Evolutionary conservation across 2,113 vertebrate genomes (phyloP).

Genomic region (Labeo rohita): DNA sequence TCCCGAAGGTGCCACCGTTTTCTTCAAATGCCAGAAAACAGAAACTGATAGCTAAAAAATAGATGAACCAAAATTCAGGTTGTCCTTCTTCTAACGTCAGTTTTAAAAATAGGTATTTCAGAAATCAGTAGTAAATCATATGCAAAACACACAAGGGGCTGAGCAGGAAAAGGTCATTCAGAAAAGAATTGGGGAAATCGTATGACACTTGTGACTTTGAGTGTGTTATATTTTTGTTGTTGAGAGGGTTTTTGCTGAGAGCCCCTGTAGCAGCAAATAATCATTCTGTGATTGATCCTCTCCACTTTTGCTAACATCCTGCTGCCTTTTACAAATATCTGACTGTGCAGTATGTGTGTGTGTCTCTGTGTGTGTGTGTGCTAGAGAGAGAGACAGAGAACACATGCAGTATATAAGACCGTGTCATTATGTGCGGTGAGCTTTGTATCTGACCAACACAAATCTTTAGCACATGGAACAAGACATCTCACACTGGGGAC

Average conservation of each 20-base stretch:
- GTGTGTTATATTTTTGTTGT: slow-evolving; percentile 17
- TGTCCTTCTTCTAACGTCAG: background rate
- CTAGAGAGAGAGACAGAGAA: background rate
- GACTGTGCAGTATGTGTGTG: background rate
- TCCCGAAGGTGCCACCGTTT: background rate
- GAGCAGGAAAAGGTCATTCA: background rate
- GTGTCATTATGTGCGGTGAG: background rate
- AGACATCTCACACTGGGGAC: slow-evolving; percentile 15
- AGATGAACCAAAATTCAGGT: background rate
- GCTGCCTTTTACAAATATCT: slow-evolving; percentile 31
- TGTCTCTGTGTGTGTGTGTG: no score
- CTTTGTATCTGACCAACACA: background rate
- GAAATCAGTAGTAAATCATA: background rate
- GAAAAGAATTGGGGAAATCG: background rate
- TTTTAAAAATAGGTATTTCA: background rate
- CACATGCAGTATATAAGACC: background rate
- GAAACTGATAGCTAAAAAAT: background rate
- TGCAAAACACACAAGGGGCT: background rate
- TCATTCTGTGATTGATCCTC: slow-evolving; percentile 2
- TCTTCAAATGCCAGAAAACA: background rate
- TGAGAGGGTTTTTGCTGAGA: slow-evolving; percentile 1
- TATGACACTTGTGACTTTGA: slow-evolving; percentile 1
- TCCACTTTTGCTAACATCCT: slow-evolving; percentile 8
- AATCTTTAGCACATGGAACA: slow-evolving; percentile 12
- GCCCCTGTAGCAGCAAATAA: background rate